Conservation (phyloP, 2,888 invertebrate genomes). For the Megastigmus dorsalis region DNA sequence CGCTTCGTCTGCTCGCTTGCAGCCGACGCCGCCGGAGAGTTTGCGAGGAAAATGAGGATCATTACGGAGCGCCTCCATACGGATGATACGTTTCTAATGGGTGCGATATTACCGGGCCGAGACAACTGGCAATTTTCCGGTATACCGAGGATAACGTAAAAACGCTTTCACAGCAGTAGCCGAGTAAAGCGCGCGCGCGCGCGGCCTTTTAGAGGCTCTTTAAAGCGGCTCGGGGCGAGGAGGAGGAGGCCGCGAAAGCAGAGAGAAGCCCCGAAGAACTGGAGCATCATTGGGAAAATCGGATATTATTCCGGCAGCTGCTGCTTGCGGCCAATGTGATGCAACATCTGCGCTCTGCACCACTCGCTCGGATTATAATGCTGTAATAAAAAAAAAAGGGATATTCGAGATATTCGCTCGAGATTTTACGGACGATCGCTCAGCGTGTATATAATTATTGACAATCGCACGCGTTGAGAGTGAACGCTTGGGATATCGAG, state of each 20-base stretch:
- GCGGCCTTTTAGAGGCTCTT: constrained; percentile 33
- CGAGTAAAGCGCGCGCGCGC: neutral
- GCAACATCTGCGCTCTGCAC: no score
- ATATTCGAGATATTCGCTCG: no score
- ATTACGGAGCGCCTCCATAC: constrained; percentile 22
- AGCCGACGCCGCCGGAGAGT: neutral
- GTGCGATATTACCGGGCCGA: constrained; percentile 42
- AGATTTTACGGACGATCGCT: no score
- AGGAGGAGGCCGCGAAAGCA: constrained; percentile 30
- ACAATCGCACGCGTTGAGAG: no score
- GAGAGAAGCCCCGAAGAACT: constrained; percentile 26
- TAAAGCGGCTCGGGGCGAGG: constrained; percentile 13
- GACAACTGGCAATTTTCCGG: constrained; percentile 49
- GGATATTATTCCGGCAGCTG: constrained; percentile 31
- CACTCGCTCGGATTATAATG: constrained; percentile 34
- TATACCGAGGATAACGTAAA: constrained; percentile 27
- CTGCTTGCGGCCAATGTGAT: no score
- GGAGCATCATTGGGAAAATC: constrained; percentile 38
- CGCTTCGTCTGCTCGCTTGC: no score
- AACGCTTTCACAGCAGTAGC: constrained; percentile 50
- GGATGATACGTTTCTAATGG: constrained; percentile 50
- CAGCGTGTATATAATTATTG: no score
- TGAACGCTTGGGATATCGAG: no score
- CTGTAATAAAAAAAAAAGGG: constrained; percentile 31
- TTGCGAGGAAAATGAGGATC: constrained; percentile 44